These are phyloP conservation scores for Drosophila pseudotalamancana DNA, from an alignment of 2,888 invertebrate species.

Conservation along the genomic window DNA sequence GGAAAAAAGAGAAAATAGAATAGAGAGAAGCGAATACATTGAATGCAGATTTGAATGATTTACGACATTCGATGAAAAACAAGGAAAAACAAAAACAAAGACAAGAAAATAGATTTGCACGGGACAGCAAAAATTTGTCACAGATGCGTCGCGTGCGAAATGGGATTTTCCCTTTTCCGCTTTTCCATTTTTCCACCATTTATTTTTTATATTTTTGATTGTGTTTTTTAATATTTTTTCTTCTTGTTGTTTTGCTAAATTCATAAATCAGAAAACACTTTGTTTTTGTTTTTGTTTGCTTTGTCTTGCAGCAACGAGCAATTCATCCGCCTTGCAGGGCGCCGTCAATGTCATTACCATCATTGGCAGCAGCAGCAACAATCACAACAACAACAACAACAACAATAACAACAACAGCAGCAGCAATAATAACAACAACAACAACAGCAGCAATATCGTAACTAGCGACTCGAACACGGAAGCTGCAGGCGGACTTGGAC, in stretches of 20 bases:
- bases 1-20: not conserved
- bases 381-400: constrained; percentile 26
- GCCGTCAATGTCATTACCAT: constrained; percentile 56
- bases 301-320: constrained; percentile 38
- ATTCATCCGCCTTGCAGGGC: constrained; percentile 16
- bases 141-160: constrained; percentile 35
- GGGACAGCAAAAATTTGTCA: constrained; percentile 50
- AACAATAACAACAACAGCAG: constrained; percentile 19
- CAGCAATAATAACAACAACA: constrained; percentile 22
- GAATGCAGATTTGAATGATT: constrained; percentile 61
- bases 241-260: not conserved
- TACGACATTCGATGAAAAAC: constrained; percentile 33
- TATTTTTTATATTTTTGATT: not conserved
- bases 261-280: constrained; percentile 29
- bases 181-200: not conserved
- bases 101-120: constrained; percentile 23
- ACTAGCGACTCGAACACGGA: constrained; percentile 3
- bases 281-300: constrained; percentile 8
- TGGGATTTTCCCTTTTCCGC: constrained; percentile 17
- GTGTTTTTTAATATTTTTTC: not conserved
- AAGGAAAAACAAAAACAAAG: not conserved
- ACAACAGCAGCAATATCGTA: constrained; percentile 30
- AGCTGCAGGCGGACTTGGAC: constrained; percentile 10
- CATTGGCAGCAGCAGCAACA: constrained; percentile 34
- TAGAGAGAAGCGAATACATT: constrained; percentile 36